Evolutionary conservation across 2,888 invertebrate genomes (phyloP).

Genomic region (Tachina grossa): DNA sequence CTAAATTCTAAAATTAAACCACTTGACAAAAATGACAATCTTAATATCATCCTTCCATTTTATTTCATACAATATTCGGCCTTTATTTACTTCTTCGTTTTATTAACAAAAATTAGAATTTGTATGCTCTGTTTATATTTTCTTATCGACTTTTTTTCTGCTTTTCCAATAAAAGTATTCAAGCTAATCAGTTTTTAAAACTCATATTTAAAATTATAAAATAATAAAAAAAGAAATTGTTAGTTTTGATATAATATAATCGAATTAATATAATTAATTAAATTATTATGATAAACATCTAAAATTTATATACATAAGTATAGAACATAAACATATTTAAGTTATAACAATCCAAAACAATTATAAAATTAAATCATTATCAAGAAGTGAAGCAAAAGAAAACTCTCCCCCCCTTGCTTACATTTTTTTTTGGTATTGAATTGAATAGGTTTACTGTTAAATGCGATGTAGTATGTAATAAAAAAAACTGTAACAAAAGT

Average conservation of each 20-base stretch:
- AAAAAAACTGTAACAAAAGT: slow-evolving; percentile 6
- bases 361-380: slow-evolving; percentile 43
- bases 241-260: slow-evolving; percentile 61
- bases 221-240: slow-evolving; percentile 28
- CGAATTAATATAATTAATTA: slow-evolving; percentile 61
- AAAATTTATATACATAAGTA: slow-evolving; percentile 26
- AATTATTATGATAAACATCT: slow-evolving; percentile 62
- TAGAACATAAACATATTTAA: slow-evolving; percentile 42
- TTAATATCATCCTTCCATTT: slow-evolving; percentile 36
- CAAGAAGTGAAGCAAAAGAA: slow-evolving; percentile 8
- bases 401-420: background rate
- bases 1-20: slow-evolving; percentile 12
- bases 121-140: slow-evolving; percentile 18
- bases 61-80: slow-evolving; percentile 10
- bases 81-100: slow-evolving; percentile 16
- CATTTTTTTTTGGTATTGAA: slow-evolving; percentile 34
- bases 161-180: slow-evolving; percentile 29
- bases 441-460: slow-evolving; percentile 39
- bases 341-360: slow-evolving; percentile 35
- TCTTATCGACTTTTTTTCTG: background rate
- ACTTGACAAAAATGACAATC: slow-evolving; percentile 62
- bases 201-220: slow-evolving; percentile 24
- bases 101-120: background rate
- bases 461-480: slow-evolving; percentile 55
- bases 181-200: slow-evolving; percentile 49